Evolutionary conservation across 2,113 vertebrate species (phyloP), one percentile per base, ranked within the genome.

Genomic region (Rhynchomys soricoides): DNA sequence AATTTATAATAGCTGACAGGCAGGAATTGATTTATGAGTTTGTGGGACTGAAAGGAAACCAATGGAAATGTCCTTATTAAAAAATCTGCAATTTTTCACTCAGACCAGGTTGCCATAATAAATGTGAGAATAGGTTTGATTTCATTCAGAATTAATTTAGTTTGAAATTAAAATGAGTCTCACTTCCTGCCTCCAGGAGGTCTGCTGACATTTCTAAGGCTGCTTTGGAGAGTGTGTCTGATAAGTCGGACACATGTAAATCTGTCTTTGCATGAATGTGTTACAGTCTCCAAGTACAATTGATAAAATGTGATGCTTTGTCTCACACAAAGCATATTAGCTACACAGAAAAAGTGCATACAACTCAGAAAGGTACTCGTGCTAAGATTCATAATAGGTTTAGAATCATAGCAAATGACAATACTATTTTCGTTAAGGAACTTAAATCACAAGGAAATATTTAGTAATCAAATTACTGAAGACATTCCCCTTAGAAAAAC

Each of bases 131-230:
- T 94, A 93, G 95, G 93, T 98, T 98, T 98, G 96, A 98, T 98
- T 98, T 98, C 92, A 98, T 95, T 98, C 82, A 97, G 95, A 98
- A 98, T 98, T 98, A 98, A 98, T 98, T 97, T 93, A 97, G 95
- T 98, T 98, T 98, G 96, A 98, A 98, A 98, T 93, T 97, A 93
- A 98, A 98, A 98, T 97, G 57, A 98, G 94, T 97, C 98, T 97
- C 81, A 96, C 31, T 97, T 97, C 83, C 97, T 98, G 91, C 94
- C 78, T 98, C 62, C 71, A 97, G 95, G 96, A 98, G 40, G 11
- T 96, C 90, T 97, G 89, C 62, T 98, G 97, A 98, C 86, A 98
- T 97, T 98, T 98, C 95, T 75, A 96, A 75, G 73, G 34, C 86
- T 97, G 57, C 19, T 17, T 97, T 55, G 77, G 97, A 97, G 31